Conservation (phyloP, 2,113 vertebrate genomes). For the Cryptotis parvus region DNA sequence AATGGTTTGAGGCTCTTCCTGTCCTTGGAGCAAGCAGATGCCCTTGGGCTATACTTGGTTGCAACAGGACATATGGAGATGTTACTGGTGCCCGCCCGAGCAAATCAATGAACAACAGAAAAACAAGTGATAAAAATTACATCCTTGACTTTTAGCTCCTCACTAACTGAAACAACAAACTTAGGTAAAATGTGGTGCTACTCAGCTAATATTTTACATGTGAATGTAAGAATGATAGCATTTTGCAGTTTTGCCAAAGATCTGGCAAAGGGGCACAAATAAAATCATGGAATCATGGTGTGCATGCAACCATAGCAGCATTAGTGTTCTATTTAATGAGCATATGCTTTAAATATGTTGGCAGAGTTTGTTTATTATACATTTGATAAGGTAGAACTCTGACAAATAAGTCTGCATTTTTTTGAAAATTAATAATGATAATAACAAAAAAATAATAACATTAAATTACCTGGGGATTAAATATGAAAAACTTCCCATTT, state of each 20-base stretch:
- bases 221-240: neutral
- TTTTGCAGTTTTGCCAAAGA: conserved; percentile 20
- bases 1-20: too few relatives aligned
- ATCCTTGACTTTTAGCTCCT: neutral
- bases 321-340: neutral
- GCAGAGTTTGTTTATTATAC: neutral
- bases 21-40: too few relatives aligned
- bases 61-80: too few relatives aligned
- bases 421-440: conserved; percentile 9
- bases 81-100: too few relatives aligned
- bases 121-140: too few relatives aligned
- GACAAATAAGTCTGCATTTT: neutral
- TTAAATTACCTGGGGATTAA: neutral
- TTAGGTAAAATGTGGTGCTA: neutral
- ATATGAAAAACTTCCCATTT: neutral
- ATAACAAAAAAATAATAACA: neutral
- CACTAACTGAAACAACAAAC: neutral
- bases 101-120: too few relatives aligned
- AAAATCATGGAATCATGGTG: neutral
- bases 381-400: conserved; percentile 34
- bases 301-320: neutral
- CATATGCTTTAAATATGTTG: conserved; percentile 42
- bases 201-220: neutral
- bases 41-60: too few relatives aligned
- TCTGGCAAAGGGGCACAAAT: neutral